Conservation (phyloP, 2,797 vertebrate species). For the Phalanger gymnotis region DNA sequence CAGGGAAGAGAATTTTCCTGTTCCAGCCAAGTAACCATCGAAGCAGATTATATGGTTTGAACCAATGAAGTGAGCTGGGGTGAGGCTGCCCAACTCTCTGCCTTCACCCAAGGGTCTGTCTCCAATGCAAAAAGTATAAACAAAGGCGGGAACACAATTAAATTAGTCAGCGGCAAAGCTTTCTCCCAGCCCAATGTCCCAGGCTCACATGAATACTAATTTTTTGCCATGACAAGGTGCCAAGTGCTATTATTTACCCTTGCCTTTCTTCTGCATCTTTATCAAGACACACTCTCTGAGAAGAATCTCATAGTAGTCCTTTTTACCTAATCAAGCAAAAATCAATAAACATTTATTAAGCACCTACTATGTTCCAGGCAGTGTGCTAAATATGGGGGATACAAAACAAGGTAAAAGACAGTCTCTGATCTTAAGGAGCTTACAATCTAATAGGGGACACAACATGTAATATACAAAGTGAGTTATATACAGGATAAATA, state of each 20-base stretch:
- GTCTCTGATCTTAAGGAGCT: background rate
- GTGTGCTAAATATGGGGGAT: background rate
- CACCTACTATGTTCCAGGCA: background rate
- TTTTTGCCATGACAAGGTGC: background rate
- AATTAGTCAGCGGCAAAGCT: background rate
- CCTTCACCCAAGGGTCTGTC: background rate
- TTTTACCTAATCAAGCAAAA: background rate
- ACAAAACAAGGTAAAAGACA: background rate
- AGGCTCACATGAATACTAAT: background rate
- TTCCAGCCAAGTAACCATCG: background rate
- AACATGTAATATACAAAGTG: background rate
- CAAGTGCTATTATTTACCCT: background rate
- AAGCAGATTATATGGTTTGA: background rate
- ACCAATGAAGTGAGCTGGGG: background rate
- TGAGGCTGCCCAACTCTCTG: background rate
- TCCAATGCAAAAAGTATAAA: background rate
- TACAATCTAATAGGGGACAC: background rate
- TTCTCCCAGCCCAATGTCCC: too few species aligned
- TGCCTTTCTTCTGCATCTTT: background rate
- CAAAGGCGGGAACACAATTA: background rate
- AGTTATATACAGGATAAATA: background rate
- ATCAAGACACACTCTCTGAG: background rate
- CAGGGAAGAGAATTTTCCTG: background rate
- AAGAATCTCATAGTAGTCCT: background rate
- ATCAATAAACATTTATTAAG: background rate